Percentiles rank a stretch among this genome's conserved stretches.
These are phyloP conservation scores for Heliconius cydno DNA, from an alignment of 2,888 invertebrate genomes.

Conservation along the genomic window DNA sequence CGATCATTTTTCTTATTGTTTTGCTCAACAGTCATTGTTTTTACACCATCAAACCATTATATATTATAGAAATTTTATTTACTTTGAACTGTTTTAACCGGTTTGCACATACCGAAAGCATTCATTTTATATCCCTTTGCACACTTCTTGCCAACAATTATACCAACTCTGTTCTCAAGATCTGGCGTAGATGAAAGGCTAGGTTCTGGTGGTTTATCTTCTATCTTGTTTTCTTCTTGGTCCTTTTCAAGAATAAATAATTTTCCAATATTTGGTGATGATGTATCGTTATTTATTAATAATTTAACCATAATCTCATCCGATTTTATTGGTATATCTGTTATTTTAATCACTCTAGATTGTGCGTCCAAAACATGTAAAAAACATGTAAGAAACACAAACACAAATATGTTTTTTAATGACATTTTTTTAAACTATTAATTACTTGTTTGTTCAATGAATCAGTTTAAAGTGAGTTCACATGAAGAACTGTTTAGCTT, in stretches of 20 bases:
- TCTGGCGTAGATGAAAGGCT: neutral
- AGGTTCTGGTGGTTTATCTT: neutral
- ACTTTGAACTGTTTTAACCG: neutral
- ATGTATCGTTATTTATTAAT: neutral
- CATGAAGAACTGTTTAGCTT: neutral
- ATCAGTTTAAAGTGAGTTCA: neutral
- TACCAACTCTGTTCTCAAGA: neutral
- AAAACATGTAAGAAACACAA: neutral
- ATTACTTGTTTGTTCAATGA: neutral
- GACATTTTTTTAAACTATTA: constrained; percentile 11
- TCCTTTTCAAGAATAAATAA: neutral
- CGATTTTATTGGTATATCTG: constrained; percentile 29
- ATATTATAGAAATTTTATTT: neutral
- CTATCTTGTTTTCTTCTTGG: neutral
- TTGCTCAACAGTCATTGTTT: neutral
- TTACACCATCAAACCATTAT: neutral
- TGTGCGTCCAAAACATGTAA: constrained; percentile 2
- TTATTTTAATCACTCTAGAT: constrained; percentile 24
- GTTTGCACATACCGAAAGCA: constrained; percentile 21
- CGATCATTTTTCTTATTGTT: neutral
- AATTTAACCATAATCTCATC: constrained; percentile 29
- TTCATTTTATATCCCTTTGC: constrained; percentile 29
- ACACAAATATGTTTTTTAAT: neutral
- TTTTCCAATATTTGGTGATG: constrained; percentile 7
- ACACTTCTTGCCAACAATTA: constrained; percentile 17